Conservation (phyloP, 2,113 vertebrate species). For the Takifugu bimaculatus region DNA sequence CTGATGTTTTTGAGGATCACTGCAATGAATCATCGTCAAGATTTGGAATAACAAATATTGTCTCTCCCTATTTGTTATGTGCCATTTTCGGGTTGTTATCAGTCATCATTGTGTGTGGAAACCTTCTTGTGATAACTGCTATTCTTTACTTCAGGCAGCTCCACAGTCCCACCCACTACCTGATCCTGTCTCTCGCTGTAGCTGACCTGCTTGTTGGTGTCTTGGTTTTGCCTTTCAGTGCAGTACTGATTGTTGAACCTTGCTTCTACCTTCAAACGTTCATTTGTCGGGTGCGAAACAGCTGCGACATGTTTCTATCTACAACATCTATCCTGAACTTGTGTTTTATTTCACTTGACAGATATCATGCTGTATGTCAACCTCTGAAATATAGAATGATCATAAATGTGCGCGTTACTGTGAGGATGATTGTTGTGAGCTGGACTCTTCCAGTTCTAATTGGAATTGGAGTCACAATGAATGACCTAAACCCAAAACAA, state of each 20-base stretch:
- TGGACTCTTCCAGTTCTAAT: constrained; percentile 4
- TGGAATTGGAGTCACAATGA: not conserved
- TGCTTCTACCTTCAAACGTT: not conserved
- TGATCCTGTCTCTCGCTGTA: constrained; percentile 13
- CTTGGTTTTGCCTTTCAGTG: constrained; percentile 13
- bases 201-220: constrained; percentile 11
- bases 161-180: constrained; percentile 17
- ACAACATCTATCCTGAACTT: constrained; percentile 10
- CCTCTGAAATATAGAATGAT: constrained; percentile 15
- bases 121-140: constrained; percentile 23
- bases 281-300: not conserved
- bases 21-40: too few species aligned
- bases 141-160: constrained; percentile 24
- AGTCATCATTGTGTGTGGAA: constrained; percentile 5
- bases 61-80: not conserved
- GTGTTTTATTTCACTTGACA: constrained; percentile 22
- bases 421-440: constrained; percentile 14
- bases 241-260: not conserved
- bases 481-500: not conserved
- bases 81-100: not conserved
- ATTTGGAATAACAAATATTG: too few species aligned
- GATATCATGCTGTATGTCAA: constrained; percentile 17
- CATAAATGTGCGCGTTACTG: not conserved
- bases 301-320: constrained; percentile 1
- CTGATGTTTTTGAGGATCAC: too few species aligned